Evolutionary conservation across 2,113 vertebrate species (phyloP).

Genomic region (Campylorhamphus procurvoides): DNA sequence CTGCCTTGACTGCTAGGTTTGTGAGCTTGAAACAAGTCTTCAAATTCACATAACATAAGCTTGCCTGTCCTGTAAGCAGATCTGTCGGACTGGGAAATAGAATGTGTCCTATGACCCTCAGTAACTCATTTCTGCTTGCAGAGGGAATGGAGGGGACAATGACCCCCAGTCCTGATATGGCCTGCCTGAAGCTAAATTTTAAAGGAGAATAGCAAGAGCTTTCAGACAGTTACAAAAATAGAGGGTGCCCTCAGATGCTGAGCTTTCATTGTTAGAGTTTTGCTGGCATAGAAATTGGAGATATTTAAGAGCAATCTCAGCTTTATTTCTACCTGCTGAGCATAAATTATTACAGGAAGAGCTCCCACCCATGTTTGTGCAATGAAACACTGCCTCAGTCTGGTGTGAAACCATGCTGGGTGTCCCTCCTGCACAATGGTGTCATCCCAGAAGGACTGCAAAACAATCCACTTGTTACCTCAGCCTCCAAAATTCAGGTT

Average conservation of each 20-base stretch:
- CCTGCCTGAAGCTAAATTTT: background rate
- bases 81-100: background rate
- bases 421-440: background rate
- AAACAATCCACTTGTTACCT: background rate
- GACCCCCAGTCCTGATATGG: background rate
- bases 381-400: fast-evolving
- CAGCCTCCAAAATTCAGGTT: fast-evolving
- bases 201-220: background rate
- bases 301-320: background rate
- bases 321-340: background rate
- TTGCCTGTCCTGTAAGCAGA: background rate
- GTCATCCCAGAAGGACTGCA: background rate
- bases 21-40: background rate
- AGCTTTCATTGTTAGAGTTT: background rate
- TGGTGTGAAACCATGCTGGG: background rate
- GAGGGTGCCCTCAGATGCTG: background rate
- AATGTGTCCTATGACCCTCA: background rate
- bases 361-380: background rate
- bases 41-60: fast-evolving
- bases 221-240: background rate
- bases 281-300: background rate
- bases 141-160: background rate
- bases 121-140: background rate
- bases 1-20: background rate
- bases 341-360: background rate